A percentile compares a stretch with the other conserved stretches of the same genome.
Evolutionary conservation across 2,888 invertebrate species (phyloP).

Genomic region (Andrena praecox): DNA sequence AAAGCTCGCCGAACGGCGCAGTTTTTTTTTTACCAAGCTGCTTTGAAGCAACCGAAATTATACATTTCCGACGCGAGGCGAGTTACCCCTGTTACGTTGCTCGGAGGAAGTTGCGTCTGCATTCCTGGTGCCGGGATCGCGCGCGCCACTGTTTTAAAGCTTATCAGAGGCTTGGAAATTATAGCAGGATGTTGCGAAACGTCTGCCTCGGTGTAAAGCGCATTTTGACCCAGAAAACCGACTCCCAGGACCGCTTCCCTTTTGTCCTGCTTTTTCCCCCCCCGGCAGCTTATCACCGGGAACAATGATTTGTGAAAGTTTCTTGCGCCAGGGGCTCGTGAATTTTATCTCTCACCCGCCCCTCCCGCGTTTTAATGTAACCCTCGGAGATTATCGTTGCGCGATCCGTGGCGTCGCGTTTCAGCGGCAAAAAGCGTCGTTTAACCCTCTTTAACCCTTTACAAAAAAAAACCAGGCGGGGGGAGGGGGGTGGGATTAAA

Average conservation of each 20-base stretch:
- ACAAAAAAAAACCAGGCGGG: neutral
- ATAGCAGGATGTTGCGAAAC: slow-evolving; percentile 50
- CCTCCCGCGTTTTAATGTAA: neutral
- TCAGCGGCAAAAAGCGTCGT: neutral
- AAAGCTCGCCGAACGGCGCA: neutral
- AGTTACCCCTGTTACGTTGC: neutral
- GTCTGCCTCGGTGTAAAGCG: slow-evolving; percentile 25
- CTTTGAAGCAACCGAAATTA: slow-evolving; percentile 4
- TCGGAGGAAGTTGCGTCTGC: slow-evolving; percentile 31
- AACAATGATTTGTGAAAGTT: slow-evolving; percentile 33
- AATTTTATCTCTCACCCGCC: neutral
- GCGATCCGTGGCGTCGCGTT: neutral
- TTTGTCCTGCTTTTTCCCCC: slow-evolving; percentile 16
- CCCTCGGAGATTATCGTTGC: neutral
- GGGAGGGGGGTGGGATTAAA: neutral
- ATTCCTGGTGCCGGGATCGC: slow-evolving; percentile 12
- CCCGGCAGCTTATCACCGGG: slow-evolving; percentile 41
- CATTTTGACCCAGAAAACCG: slow-evolving; percentile 40
- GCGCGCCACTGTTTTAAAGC: slow-evolving; percentile 42
- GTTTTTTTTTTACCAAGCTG: neutral
- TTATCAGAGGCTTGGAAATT: slow-evolving; percentile 51
- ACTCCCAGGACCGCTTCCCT: slow-evolving; percentile 10
- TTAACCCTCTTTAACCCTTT: neutral
- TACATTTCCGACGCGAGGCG: slow-evolving; percentile 10
- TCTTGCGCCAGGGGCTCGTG: neutral